These are phyloP conservation scores for Psix sp. DNA, from an alignment of 1,140 invertebrate species.

Conservation along the genomic window DNA sequence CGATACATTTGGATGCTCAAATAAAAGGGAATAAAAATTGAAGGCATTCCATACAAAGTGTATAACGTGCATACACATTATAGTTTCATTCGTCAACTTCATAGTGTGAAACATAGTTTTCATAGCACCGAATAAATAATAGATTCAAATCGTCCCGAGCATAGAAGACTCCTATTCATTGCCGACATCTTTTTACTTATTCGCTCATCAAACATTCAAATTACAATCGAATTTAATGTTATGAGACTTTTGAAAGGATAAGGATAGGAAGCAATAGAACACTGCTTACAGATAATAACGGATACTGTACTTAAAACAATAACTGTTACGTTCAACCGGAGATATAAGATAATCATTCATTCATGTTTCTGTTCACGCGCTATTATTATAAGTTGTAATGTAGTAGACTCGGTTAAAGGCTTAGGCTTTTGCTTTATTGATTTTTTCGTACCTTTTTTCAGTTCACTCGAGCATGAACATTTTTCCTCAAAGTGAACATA, in stretches of 20 bases:
- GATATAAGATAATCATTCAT: slow-evolving; percentile 63
- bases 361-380: slow-evolving; percentile 59
- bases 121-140: no score
- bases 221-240: slow-evolving; percentile 30
- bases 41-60: no score
- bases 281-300: slow-evolving; percentile 53
- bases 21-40: no score
- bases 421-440: slow-evolving; percentile 47
- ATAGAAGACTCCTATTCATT: no score
- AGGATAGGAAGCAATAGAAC: slow-evolving; percentile 55
- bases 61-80: no score
- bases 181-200: no score
- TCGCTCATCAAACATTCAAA: slow-evolving; percentile 23
- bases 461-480: slow-evolving; percentile 3
- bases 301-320: slow-evolving; percentile 57
- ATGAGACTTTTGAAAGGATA: slow-evolving; percentile 41
- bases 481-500: background rate
- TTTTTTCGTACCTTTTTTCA: slow-evolving; percentile 24
- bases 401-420: slow-evolving; percentile 48
- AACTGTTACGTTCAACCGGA: slow-evolving; percentile 54
- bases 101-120: no score
- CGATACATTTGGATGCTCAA: no score
- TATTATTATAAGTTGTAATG: slow-evolving; percentile 55
- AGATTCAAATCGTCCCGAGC: no score
- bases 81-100: no score